Conservation (phyloP, 2,797 vertebrate genomes). For the Perodicticus potto region DNA sequence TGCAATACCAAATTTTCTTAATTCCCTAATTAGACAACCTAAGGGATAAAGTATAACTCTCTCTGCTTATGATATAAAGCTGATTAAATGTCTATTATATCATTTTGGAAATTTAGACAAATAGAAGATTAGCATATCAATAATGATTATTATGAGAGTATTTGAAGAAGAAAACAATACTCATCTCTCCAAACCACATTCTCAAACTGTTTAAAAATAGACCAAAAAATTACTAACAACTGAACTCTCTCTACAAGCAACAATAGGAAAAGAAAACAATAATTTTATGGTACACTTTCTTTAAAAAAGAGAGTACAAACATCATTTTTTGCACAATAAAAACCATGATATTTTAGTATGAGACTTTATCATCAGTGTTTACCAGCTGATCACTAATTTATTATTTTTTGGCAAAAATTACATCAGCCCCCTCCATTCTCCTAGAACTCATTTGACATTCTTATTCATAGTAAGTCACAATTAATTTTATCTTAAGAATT, state of each 20-base stretch:
- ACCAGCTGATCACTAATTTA: conserved; percentile 15
- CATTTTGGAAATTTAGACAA: conserved; percentile 33
- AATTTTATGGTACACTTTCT: neutral
- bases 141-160: conserved; percentile 45
- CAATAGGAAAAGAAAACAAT: conserved; percentile 10
- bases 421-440: conserved; percentile 34
- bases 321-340: neutral
- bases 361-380: conserved; percentile 1
- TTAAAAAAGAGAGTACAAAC: neutral
- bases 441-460: conserved; percentile 33
- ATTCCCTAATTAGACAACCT: conserved; percentile 37
- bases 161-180: conserved; percentile 56
- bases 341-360: neutral
- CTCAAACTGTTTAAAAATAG: conserved; percentile 66
- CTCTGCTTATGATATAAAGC: neutral
- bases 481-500: conserved; percentile 61
- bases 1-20: conserved; percentile 38
- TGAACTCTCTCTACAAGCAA: neutral
- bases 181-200: conserved; percentile 36
- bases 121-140: conserved; percentile 3
- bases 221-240: conserved; percentile 48
- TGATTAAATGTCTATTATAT: neutral
- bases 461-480: neutral
- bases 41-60: neutral
- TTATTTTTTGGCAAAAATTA: conserved; percentile 57